Evolutionary conservation across 1,140 invertebrate species (phyloP).

Genomic region (Halesus radiatus): DNA sequence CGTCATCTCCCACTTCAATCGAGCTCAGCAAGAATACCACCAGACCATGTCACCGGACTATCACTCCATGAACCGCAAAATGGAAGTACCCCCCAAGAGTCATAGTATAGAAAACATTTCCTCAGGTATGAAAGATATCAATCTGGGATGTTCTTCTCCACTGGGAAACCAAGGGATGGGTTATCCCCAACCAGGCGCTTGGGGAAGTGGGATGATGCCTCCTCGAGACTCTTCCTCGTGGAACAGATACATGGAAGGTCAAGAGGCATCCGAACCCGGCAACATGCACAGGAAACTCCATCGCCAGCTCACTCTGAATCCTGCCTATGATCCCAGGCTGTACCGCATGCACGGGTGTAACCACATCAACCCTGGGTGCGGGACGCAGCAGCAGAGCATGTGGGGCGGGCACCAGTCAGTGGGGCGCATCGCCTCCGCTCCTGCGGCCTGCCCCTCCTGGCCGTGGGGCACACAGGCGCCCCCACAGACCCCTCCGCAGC

Average conservation of each 20-base stretch:
- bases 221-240: constrained; percentile 26
- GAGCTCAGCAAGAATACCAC: constrained; percentile 63
- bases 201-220: constrained; percentile 11
- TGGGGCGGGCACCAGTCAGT: constrained; percentile 61
- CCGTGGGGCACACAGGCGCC: constrained; percentile 63
- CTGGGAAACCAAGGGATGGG: constrained; percentile 19
- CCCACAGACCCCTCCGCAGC: constrained; percentile 73
- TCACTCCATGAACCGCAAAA: constrained; percentile 18
- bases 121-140: constrained; percentile 43
- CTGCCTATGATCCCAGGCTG: constrained; percentile 80
- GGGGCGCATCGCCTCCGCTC: constrained; percentile 82
- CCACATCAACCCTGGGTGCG: constrained; percentile 52
- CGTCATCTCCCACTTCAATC: constrained; percentile 67
- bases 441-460: constrained; percentile 75
- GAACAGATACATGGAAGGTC: constrained; percentile 42
- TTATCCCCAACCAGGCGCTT: constrained; percentile 22
- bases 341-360: constrained; percentile 64
- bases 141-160: constrained; percentile 23
- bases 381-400: constrained; percentile 40
- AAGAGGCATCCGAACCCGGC: constrained; percentile 63
- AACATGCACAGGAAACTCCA: constrained; percentile 86
- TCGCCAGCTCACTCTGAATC: constrained; percentile 86
- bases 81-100: constrained; percentile 43
- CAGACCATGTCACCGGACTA: constrained; percentile 47
- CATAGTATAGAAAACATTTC: constrained; percentile 59